Base-by-base conservation (phyloP, 1,140 invertebrate species). In the Samia ricini region DNA sequence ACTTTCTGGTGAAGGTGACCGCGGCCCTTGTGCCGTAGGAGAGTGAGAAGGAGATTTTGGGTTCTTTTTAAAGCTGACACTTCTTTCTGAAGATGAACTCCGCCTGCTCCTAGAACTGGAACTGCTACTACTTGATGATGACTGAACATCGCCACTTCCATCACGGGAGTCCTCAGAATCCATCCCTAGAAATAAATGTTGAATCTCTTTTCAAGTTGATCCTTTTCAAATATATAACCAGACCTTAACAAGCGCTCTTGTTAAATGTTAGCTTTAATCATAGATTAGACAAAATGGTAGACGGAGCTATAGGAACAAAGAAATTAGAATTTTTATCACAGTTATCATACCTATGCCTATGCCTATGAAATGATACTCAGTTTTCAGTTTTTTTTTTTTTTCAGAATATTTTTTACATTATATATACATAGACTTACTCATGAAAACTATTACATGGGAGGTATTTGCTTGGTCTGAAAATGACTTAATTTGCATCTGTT, bases 131-230 rank as follows among this genome's bases (percentile, higher is more conserved):
- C 89, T 90, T 64, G 85, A 88, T 61, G 89, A 89, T 57, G 86
- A 88, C 24, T 73, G 83, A 69, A 69, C 83, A 78, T 83, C 83
- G 64, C 77, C 79, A 69, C 64, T 75, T 67, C 77, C 86, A 84
- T 90, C 88, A 68, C 83, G 79, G 61, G 90, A 91, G 76, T 91
- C 89, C 80, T 91, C 90, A 26, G 90, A 91, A 77, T 91, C 90
- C 90, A 91, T 91, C 65, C 74, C 88, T 91, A 87, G 64, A 85
- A 81, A 71, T 56, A 75, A 72, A 80, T 70, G 56, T 42, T 51
- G 67, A 20, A 50, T 21, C 33, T 57, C 21, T 61, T 61, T 62
- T 71, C 64, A 70, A 70, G 62, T 51, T 66, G 54, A 22, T 54
- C 42, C 52, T 42, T 24, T 51, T 18, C 26, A 33, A 21, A 56